A percentile compares a stretch with the other conserved stretches of the same genome.
These are phyloP conservation scores for Mirounga angustirostris DNA, from an alignment of 2,113 vertebrate genomes.

Conservation along the genomic window DNA sequence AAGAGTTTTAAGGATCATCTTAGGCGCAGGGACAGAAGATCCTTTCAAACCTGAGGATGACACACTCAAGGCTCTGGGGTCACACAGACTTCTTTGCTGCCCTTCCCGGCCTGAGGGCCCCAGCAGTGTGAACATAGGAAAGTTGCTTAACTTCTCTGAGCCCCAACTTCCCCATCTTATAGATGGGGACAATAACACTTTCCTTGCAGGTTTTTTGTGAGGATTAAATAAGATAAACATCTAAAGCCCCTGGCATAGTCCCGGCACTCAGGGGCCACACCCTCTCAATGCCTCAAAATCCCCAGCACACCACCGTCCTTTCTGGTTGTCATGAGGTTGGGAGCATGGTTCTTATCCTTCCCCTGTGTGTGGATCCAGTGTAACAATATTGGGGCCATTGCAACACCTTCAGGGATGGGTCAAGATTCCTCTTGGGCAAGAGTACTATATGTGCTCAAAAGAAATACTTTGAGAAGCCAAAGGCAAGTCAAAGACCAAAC, in stretches of 20 bases:
- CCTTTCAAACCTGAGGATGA: background rate
- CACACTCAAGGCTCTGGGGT: background rate
- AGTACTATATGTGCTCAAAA: background rate
- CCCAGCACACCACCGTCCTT: too few relatives aligned
- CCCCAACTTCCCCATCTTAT: background rate
- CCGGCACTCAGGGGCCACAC: background rate
- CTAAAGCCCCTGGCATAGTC: background rate
- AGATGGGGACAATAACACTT: background rate
- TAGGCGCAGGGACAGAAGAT: background rate
- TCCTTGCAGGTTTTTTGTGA: background rate
- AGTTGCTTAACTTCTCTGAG: background rate
- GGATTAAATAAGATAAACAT: background rate
- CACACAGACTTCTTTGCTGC: too few relatives aligned
- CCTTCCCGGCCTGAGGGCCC: background rate
- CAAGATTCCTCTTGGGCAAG: background rate
- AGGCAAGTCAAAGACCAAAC: background rate
- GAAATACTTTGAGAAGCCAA: background rate
- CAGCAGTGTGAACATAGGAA: background rate
- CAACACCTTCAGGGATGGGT: background rate
- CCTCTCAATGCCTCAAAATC: too few relatives aligned
- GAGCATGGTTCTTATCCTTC: background rate
- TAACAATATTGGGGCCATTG: background rate
- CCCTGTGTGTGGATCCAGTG: background rate
- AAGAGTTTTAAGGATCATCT: background rate
- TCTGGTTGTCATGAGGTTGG: background rate